Percentiles rank a stretch among this genome's conserved stretches.
These are phyloP conservation scores for Chaetodon trifasciatus DNA, from an alignment of 2,797 vertebrate species.

Conservation along the genomic window DNA sequence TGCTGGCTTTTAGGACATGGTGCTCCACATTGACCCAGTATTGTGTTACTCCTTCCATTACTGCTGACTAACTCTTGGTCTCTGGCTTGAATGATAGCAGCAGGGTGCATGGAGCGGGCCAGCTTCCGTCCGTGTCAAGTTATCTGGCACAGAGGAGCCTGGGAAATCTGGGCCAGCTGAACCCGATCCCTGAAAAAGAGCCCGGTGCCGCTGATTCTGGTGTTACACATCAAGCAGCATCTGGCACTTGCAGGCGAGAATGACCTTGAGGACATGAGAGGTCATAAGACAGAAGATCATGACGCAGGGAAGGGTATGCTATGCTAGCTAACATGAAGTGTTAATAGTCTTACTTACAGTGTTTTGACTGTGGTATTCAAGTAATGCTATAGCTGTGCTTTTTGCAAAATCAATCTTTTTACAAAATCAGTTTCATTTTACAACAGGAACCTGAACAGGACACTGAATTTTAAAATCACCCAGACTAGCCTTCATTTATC, in stretches of 20 bases:
- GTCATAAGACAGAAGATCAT: slow-evolving; percentile 18
- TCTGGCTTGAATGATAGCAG: slow-evolving; percentile 73
- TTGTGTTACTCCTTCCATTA: slow-evolving; percentile 80
- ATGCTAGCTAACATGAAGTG: neutral
- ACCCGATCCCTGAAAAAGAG: slow-evolving; percentile 82
- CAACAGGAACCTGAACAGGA: neutral
- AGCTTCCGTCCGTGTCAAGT: slow-evolving; percentile 72
- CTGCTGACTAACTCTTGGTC: slow-evolving; percentile 79
- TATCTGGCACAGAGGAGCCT: slow-evolving; percentile 72
- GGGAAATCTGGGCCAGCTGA: slow-evolving; percentile 79
- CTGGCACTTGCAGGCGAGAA: slow-evolving; percentile 50
- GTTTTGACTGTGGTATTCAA: neutral
- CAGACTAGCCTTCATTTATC: neutral
- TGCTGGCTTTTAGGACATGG: slow-evolving; percentile 52
- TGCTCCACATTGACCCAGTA: slow-evolving; percentile 63
- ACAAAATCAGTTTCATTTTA: neutral
- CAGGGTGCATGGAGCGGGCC: slow-evolving; percentile 33
- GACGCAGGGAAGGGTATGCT: neutral
- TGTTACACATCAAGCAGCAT: slow-evolving; percentile 63
- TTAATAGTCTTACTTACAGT: slow-evolving; percentile 1
- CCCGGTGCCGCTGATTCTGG: slow-evolving; percentile 59
- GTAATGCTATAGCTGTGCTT: neutral
- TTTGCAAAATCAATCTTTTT: neutral
- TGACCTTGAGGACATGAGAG: slow-evolving; percentile 47
- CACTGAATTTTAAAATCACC: neutral